phyloP scores from a whole-genome alignment of 2,113 vertebrate genomes.

The Chunga burmeisteri region DNA sequence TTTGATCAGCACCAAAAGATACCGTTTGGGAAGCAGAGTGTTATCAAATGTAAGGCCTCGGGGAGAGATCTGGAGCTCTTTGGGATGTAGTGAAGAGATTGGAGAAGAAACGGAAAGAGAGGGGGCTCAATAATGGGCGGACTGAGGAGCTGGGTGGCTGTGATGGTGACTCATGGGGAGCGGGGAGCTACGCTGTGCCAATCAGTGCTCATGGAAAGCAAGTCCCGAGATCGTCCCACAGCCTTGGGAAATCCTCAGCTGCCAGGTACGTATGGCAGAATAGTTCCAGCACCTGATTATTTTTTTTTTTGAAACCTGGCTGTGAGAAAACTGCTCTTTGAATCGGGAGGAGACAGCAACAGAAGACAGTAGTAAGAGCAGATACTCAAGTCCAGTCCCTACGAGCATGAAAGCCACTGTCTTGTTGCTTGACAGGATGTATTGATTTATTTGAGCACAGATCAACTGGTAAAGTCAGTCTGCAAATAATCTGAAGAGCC shows the following conservation, averaged over 20 bases:
- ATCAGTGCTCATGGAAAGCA: background rate
- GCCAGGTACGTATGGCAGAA: background rate
- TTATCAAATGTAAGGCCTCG: background rate
- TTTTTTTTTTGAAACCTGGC: background rate
- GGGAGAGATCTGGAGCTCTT: background rate
- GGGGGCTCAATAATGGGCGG: rapidly evolving
- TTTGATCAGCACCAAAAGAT: background rate
- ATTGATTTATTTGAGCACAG: background rate
- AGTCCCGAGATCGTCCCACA: background rate
- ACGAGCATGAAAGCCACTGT: rapidly evolving
- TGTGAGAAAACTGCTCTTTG: background rate
- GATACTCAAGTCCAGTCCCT: background rate
- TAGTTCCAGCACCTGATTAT: background rate
- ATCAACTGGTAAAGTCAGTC: background rate
- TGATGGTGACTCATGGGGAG: background rate
- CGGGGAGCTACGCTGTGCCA: background rate
- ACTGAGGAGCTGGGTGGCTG: background rate
- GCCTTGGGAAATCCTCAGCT: background rate
- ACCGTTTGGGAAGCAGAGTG: background rate
- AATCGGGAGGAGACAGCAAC: background rate
- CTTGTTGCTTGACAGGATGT: background rate
- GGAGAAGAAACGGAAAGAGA: background rate
- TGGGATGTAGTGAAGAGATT: background rate
- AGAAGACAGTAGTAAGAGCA: background rate
- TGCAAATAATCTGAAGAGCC: background rate